These are phyloP conservation scores for Drosophila asahinai DNA, from an alignment of 1,140 invertebrate species.

Conservation along the genomic window DNA sequence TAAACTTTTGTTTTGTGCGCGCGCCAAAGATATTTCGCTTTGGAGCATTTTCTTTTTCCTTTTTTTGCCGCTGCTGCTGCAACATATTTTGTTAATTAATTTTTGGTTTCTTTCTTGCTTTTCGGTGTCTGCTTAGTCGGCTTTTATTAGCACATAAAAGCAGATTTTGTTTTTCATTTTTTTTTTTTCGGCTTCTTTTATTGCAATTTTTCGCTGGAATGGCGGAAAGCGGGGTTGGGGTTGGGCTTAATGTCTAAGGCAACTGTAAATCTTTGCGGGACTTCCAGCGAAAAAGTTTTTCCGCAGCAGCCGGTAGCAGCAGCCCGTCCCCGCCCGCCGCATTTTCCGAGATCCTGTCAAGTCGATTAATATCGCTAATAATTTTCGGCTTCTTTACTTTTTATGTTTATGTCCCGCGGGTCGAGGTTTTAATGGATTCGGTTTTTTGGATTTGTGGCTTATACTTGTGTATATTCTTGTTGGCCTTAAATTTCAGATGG, in stretches of 20 bases:
- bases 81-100: conserved; percentile 68
- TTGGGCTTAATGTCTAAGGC: conserved; percentile 31
- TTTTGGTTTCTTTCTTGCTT: conserved; percentile 37
- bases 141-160: conserved; percentile 62
- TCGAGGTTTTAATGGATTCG: conserved; percentile 18
- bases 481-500: conserved; percentile 5
- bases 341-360: conserved; percentile 28
- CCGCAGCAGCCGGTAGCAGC: not conserved
- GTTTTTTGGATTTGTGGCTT: not conserved
- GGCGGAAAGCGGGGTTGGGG: not conserved
- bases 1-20: conserved; percentile 19
- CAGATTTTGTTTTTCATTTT: conserved; percentile 40
- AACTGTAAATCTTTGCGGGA: conserved; percentile 24
- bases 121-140: conserved; percentile 14
- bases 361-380: conserved; percentile 49
- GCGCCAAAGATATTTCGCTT: conserved; percentile 30
- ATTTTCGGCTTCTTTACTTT: conserved; percentile 29
- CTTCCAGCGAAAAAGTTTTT: conserved; percentile 29
- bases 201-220: conserved; percentile 43
- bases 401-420: conserved; percentile 22
- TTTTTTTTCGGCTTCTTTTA: conserved; percentile 27
- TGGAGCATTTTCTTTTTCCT: conserved; percentile 11
- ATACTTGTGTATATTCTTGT: conserved; percentile 2
- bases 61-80: conserved; percentile 14
- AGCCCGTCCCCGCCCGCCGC: not conserved